A percentile compares a stretch with the other conserved stretches of the same genome.
Evolutionary conservation across 2,888 invertebrate genomes (phyloP).

Genomic region (Invenusta paracnida): DNA sequence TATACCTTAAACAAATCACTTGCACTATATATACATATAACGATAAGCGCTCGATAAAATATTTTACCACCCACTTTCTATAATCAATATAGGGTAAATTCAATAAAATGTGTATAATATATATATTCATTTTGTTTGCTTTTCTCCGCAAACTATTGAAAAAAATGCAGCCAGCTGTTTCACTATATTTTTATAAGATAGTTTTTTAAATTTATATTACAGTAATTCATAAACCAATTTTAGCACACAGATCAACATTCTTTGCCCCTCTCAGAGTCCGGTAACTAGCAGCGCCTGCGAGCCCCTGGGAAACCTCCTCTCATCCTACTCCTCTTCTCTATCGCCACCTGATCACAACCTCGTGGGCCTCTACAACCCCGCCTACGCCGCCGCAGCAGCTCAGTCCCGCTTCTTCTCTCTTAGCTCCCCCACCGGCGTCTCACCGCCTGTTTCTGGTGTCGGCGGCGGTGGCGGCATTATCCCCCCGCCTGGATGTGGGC

Average conservation of each 20-base stretch:
- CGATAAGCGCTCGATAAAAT: too few relatives aligned
- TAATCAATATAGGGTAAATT: too few relatives aligned
- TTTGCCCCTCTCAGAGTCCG: not conserved
- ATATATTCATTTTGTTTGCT: not conserved
- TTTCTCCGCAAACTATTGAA: not conserved
- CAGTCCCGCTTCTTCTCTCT: conserved; percentile 32
- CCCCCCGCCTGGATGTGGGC: not conserved
- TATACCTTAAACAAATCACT: too few relatives aligned
- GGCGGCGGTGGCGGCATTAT: not conserved
- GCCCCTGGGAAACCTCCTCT: conserved; percentile 17
- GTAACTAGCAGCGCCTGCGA: not conserved
- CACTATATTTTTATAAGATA: too few relatives aligned
- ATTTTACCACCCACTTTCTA: too few relatives aligned
- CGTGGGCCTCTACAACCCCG: conserved; percentile 37
- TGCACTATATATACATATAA: too few relatives aligned
- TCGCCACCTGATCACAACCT: conserved; percentile 19
- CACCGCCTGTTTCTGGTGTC: not conserved
- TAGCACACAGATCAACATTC: too few relatives aligned
- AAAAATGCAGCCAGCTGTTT: too few relatives aligned
- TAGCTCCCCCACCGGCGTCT: not conserved
- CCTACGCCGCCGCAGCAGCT: conserved; percentile 39
- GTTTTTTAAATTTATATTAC: too few relatives aligned
- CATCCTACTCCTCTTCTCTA: not conserved
- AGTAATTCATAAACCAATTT: too few relatives aligned
- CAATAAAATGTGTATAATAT: too few relatives aligned